A percentile compares a stretch with the other conserved stretches of the same genome.
phyloP scores from a whole-genome alignment of 2,797 vertebrate genomes.

The Sebastes itinus region DNA sequence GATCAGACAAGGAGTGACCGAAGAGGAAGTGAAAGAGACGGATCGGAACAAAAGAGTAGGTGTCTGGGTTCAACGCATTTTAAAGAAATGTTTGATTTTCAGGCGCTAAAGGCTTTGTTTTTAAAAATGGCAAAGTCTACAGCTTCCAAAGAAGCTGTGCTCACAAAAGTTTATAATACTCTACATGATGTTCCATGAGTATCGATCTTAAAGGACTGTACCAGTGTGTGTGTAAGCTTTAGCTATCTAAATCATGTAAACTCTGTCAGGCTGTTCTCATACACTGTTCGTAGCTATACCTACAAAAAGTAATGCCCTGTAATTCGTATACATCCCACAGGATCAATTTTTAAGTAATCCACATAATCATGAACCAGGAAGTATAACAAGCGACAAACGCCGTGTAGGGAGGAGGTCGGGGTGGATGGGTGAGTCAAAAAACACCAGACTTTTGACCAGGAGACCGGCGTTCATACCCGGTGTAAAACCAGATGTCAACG shows the following conservation, averaged over 20 bases:
- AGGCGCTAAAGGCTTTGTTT: background rate
- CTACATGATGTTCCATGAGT: background rate
- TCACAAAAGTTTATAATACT: background rate
- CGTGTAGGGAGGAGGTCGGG: too few relatives aligned
- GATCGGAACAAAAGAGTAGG: slow-evolving; percentile 92
- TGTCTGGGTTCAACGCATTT: slow-evolving; percentile 53
- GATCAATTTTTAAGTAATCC: too few relatives aligned
- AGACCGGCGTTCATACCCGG: too few relatives aligned
- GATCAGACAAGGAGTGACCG: slow-evolving; percentile 87
- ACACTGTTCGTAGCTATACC: too few relatives aligned
- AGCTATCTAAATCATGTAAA: background rate
- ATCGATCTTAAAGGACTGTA: background rate
- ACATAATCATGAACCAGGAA: too few relatives aligned
- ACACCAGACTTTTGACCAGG: too few relatives aligned
- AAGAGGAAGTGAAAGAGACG: slow-evolving; percentile 88
- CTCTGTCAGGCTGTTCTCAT: background rate
- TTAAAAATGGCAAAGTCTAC: background rate
- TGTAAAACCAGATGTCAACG: too few relatives aligned
- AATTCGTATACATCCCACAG: too few relatives aligned
- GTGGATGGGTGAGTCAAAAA: too few relatives aligned
- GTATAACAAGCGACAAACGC: too few relatives aligned
- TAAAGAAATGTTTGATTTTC: background rate
- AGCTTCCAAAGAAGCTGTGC: background rate
- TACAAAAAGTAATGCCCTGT: too few relatives aligned
- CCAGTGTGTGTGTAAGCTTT: background rate